Conservation (phyloP, 2,113 vertebrate species). For the Pachypanchax playfairii region DNA sequence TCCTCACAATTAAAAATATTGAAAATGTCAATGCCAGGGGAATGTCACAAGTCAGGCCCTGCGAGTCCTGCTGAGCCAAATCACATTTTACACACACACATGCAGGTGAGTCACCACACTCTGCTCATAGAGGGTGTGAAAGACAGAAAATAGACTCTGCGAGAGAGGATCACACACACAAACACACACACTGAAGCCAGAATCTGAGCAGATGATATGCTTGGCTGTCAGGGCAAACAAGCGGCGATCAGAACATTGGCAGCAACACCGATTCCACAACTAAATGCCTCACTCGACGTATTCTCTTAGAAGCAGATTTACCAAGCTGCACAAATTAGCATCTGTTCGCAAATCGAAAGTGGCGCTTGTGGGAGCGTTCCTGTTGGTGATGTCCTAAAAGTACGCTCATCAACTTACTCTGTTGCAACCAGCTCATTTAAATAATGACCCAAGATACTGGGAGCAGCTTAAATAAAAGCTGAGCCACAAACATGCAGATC, state of each 20-base stretch:
- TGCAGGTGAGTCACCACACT: slow-evolving; percentile 31
- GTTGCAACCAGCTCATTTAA: neutral
- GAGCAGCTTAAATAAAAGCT: neutral
- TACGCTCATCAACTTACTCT: neutral
- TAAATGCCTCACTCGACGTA: slow-evolving; percentile 7
- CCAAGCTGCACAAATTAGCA: neutral
- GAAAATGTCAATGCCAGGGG: slow-evolving; percentile 31
- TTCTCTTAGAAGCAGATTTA: slow-evolving; percentile 19
- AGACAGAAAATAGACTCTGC: slow-evolving; percentile 31
- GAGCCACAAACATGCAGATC: neutral
- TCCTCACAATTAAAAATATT: slow-evolving; percentile 3
- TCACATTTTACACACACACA: slow-evolving; percentile 12
- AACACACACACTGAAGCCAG: slow-evolving; percentile 25
- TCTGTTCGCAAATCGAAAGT: neutral
- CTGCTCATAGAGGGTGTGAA: slow-evolving; percentile 48
- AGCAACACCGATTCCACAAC: slow-evolving; percentile 1
- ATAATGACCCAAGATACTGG: neutral
- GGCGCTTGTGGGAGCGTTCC: neutral
- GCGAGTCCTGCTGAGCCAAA: neutral
- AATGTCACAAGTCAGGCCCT: slow-evolving; percentile 33
- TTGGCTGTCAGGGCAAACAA: slow-evolving; percentile 58
- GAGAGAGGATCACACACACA: slow-evolving; percentile 26
- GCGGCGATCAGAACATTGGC: slow-evolving; percentile 17
- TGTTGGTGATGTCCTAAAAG: neutral
- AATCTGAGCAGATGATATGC: slow-evolving; percentile 58